Conservation (phyloP, 2,888 invertebrate species). For the Agrochola litura region DNA sequence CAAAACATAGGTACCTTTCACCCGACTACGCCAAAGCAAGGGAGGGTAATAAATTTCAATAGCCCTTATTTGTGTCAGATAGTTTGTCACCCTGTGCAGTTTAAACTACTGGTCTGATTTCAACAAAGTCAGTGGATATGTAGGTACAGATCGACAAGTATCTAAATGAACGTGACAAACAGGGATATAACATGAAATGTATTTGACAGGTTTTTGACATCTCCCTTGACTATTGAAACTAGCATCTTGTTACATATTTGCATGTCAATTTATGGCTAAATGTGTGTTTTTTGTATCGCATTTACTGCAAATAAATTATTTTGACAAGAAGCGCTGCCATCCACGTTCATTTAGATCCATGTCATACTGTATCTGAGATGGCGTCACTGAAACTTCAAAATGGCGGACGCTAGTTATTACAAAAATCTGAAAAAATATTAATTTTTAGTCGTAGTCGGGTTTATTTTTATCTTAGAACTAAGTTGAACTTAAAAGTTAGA, state of each 20-base stretch:
- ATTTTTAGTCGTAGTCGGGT: not conserved
- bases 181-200: too few relatives aligned
- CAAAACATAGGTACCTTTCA: constrained; percentile 29
- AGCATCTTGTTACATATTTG: too few relatives aligned
- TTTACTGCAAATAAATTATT: too few relatives aligned
- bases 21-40: constrained; percentile 10
- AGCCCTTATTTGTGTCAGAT: not conserved
- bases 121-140: not conserved
- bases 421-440: not conserved
- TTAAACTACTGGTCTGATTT: not conserved
- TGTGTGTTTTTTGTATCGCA: too few relatives aligned
- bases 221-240: not conserved
- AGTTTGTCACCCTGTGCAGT: not conserved
- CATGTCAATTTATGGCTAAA: too few relatives aligned
- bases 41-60: not conserved
- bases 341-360: not conserved
- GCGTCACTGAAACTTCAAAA: constrained; percentile 8
- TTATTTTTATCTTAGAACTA: not conserved
- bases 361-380: not conserved
- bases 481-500: constrained; percentile 20
- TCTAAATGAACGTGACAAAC: not conserved
- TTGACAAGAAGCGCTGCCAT: too few relatives aligned
- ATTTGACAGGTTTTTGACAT: not conserved
- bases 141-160: not conserved
- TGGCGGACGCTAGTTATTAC: not conserved